Conservation (phyloP, 2,797 vertebrate species). For the Pipistrellus pipistrellus region DNA sequence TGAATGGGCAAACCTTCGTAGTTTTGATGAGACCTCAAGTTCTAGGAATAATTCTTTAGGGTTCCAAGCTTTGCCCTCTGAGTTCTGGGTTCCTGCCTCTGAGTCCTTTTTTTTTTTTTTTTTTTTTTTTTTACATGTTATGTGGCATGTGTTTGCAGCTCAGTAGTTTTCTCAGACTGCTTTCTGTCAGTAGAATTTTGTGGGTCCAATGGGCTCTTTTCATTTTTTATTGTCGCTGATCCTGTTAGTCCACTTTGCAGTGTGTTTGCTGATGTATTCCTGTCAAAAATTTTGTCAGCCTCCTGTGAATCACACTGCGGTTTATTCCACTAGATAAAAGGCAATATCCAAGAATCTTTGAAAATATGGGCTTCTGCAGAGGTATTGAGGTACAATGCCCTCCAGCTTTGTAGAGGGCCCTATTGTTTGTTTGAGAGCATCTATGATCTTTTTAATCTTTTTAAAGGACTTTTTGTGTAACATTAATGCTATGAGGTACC, state of each 20-base stretch:
- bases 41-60: background rate
- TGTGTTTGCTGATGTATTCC: background rate
- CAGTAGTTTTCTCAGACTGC: background rate
- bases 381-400: background rate
- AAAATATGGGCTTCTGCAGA: background rate
- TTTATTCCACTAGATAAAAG: slow-evolving; percentile 25
- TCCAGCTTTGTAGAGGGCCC: background rate
- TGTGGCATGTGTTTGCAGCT: background rate
- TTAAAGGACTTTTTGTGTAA: background rate
- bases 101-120: background rate
- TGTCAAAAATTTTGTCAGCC: slow-evolving; percentile 19
- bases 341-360: background rate
- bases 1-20: background rate
- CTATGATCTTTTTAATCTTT: background rate
- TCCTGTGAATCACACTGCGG: background rate
- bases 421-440: background rate
- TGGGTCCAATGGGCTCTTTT: background rate
- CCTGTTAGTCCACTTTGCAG: background rate
- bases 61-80: background rate
- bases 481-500: background rate
- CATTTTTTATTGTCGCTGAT: background rate
- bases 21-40: background rate
- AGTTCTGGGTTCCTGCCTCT: background rate
- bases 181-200: slow-evolving; percentile 12
- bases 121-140: slow-evolving; percentile 21